Percentiles rank a stretch among this genome's conserved stretches.
Conservation (phyloP, 2,113 vertebrate species). For the Semicossyphus pulcher region DNA sequence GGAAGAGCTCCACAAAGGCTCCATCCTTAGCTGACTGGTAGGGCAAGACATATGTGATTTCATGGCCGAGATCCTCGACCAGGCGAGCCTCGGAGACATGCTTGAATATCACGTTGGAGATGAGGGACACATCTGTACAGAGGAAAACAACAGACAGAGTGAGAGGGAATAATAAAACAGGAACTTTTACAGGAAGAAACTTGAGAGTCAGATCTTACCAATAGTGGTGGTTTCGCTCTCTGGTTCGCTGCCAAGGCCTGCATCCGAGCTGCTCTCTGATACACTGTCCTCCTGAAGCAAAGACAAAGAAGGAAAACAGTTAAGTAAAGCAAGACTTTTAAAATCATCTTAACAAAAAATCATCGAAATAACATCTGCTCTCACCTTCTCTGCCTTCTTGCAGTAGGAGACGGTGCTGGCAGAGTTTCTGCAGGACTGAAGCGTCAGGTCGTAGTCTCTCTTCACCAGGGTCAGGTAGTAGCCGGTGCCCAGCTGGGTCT, state of each 20-base stretch:
- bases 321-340: background rate
- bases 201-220: slow-evolving; percentile 82
- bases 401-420: slow-evolving; percentile 94
- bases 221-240: slow-evolving; percentile 98
- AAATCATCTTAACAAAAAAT: background rate
- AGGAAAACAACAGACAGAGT: background rate
- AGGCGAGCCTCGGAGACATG: slow-evolving; percentile 93
- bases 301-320: slow-evolving; percentile 28
- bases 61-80: slow-evolving; percentile 97
- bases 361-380: background rate
- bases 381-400: slow-evolving; percentile 88
- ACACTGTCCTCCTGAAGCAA: slow-evolving; percentile 92
- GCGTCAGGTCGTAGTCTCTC: slow-evolving; percentile 92
- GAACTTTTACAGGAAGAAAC: background rate
- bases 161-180: background rate
- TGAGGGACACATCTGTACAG: slow-evolving; percentile 91
- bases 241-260: slow-evolving; percentile 97
- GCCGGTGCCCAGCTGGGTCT: slow-evolving; percentile 96
- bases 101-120: slow-evolving; percentile 96
- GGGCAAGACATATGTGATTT: slow-evolving; percentile 93
- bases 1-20: slow-evolving; percentile 96
- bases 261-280: slow-evolving; percentile 98
- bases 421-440: slow-evolving; percentile 95
- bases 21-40: slow-evolving; percentile 96
- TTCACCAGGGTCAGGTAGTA: slow-evolving; percentile 98